These are phyloP conservation scores for Macrochelys suwanniensis DNA, from an alignment of 2,797 vertebrate species.

Conservation along the genomic window DNA sequence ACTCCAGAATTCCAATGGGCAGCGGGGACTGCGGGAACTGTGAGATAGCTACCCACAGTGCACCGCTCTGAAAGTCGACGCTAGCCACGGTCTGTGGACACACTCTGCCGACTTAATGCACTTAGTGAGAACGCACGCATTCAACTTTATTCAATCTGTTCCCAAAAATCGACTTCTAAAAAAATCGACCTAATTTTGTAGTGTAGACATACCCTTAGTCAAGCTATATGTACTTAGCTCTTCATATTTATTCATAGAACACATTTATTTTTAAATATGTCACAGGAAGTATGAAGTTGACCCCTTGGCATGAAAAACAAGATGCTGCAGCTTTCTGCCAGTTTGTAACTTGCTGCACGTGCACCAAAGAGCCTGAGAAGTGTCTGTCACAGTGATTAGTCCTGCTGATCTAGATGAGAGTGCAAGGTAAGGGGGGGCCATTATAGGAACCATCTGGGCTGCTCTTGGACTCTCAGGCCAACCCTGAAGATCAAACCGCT, in stretches of 20 bases:
- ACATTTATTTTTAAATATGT: neutral
- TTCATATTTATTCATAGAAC: accelerated
- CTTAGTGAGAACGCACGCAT: too few relatives aligned
- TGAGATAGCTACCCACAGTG: too few relatives aligned
- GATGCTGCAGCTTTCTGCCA: neutral
- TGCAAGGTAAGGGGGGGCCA: neutral
- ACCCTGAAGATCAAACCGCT: neutral
- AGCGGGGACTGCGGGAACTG: too few relatives aligned
- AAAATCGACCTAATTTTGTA: too few relatives aligned
- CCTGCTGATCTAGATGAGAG: neutral
- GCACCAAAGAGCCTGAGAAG: accelerated
- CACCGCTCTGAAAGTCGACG: too few relatives aligned
- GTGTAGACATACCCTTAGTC: too few relatives aligned
- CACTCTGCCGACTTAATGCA: too few relatives aligned
- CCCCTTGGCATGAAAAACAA: neutral
- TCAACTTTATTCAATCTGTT: too few relatives aligned
- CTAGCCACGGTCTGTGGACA: too few relatives aligned
- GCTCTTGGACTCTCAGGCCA: neutral
- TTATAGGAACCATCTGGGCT: neutral
- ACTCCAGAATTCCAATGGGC: too few relatives aligned
- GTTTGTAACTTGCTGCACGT: neutral
- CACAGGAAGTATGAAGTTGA: neutral
- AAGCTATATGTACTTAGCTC: neutral
- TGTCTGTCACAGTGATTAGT: neutral
- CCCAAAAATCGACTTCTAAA: too few relatives aligned